Evolutionary conservation across 2,888 invertebrate genomes (phyloP), one percentile per base, ranked within the genome.

Genomic region (Desoria tigrina): DNA sequence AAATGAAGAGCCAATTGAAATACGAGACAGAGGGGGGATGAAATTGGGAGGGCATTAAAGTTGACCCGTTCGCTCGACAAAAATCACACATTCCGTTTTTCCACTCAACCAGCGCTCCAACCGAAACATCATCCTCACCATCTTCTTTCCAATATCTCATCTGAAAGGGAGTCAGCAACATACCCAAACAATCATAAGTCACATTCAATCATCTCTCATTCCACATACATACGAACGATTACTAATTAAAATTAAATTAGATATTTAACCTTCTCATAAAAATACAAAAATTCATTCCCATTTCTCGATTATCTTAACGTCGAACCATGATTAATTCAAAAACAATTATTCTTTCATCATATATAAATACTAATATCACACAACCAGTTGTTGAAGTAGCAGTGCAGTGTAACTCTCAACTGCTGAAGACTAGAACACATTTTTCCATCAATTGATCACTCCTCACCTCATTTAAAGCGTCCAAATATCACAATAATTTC

Each of bases 131-230:
- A 45, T 45, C 45, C 51, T 51, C 64, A 64, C 61, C 64, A 63
- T 66, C 66, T 63, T 63, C 67, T 61, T 64, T 70, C 65, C 59
- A 45, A 45, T 18, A 73, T 73, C 73, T 74, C 74, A 74, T 74
- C 74, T 74, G 74, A 63, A 74, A 73, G 68, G 66, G 70, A 72
- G 68, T 71, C 64, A 67, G 58, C 51, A 45, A 51, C 70, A 70
- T 68, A 73, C 74, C 69, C 69, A 72, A 69, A 71, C 73, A 71
- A 68, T 73, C 74, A 74, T 68, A 67, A 51, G 26, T 45, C 45
- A 11, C 45, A 51, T 51, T 51, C 51, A 51, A 24, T 51, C 45
- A 45, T 45, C 51, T 23, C 51, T 51, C 51, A 51, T 51, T 51
- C 51, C 16, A 45, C 21, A 16, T 9, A 6, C 16, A 45, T n/a